Conservation (phyloP, 2,888 invertebrate species). For the Hypselothyrea guttata region DNA sequence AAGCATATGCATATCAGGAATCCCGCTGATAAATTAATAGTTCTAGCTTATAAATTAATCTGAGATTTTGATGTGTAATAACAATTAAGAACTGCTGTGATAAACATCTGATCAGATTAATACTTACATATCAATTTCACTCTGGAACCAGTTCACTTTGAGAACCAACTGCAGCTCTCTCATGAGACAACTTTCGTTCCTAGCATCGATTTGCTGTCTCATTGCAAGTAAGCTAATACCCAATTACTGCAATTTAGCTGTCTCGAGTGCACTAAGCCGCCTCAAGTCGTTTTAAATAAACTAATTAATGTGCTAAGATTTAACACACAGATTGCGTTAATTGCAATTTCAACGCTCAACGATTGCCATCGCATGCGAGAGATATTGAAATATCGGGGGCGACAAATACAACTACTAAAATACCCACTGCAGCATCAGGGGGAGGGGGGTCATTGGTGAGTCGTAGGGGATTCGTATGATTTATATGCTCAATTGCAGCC, state of each 20-base stretch:
- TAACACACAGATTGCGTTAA: constrained; percentile 61
- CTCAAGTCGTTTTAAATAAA: constrained; percentile 50
- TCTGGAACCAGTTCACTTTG: not conserved
- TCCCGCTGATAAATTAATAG: too few species aligned
- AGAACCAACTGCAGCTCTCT: too few species aligned
- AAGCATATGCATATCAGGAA: too few species aligned
- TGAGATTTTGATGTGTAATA: too few species aligned
- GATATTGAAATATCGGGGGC: constrained; percentile 21
- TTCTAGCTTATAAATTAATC: too few species aligned
- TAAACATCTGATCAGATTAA: too few species aligned
- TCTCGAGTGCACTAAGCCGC: constrained; percentile 38
- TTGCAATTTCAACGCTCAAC: constrained; percentile 64
- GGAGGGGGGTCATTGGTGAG: not conserved
- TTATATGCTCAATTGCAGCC: constrained; percentile 8
- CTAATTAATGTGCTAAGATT: constrained; percentile 71
- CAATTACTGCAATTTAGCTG: constrained; percentile 72
- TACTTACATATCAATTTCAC: not conserved
- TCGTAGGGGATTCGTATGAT: constrained; percentile 4
- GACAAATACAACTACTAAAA: constrained; percentile 11
- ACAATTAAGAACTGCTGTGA: too few species aligned
- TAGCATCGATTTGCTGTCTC: too few species aligned
- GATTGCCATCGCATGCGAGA: constrained; percentile 65
- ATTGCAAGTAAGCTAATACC: constrained; percentile 47
- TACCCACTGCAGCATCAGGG: constrained; percentile 16
- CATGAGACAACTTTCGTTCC: constrained; percentile 12